Evolutionary conservation across 1,140 invertebrate species (phyloP).

Genomic region (Polypedilum vanderplanki): DNA sequence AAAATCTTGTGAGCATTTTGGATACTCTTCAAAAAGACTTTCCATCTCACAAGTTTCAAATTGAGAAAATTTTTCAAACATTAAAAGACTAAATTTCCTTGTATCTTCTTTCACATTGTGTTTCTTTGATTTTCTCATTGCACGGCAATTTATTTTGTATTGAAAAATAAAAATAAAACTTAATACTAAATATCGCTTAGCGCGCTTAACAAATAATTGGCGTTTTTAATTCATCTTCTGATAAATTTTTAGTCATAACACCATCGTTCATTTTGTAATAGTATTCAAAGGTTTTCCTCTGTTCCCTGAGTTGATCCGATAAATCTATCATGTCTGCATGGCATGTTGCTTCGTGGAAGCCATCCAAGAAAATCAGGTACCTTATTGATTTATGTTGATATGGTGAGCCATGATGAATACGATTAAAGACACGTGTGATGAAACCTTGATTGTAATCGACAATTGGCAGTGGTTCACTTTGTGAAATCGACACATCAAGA

Average conservation of each 20-base stretch:
- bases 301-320: background rate
- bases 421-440: background rate
- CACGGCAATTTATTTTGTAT: background rate
- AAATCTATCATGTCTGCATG: background rate
- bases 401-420: background rate
- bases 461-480: slow-evolving; percentile 2
- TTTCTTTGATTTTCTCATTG: background rate
- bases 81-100: slow-evolving; percentile 40
- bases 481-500: background rate
- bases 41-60: slow-evolving; percentile 47
- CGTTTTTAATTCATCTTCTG: background rate
- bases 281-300: background rate
- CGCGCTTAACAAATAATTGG: background rate
- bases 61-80: slow-evolving; percentile 49
- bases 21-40: slow-evolving; percentile 51
- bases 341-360: background rate
- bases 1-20: slow-evolving; percentile 47
- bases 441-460: background rate
- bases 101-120: background rate
- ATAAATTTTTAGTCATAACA: background rate
- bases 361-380: background rate
- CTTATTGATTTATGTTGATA: background rate
- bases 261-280: slow-evolving; percentile 2
- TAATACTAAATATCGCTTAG: background rate
- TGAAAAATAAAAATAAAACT: too few relatives aligned